Evolutionary conservation across 2,797 vertebrate species (phyloP), one percentile per base, ranked within the genome.

Genomic region (Pseudochirops cupreus): DNA sequence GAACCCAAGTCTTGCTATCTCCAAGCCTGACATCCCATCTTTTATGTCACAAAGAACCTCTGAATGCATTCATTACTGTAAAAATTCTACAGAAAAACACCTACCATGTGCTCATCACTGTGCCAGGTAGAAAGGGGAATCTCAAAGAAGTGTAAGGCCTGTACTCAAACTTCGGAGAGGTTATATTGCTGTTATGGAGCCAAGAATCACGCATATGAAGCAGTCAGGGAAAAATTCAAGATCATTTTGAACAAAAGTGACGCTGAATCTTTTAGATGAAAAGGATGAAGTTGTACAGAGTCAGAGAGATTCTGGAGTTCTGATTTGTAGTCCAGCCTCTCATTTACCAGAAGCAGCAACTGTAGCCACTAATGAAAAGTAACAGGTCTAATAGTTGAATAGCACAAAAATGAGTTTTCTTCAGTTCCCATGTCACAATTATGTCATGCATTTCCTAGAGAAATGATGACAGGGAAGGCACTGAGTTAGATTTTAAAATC

Each of bases 401-500:
- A 95, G 58, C 92, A 95, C 96, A 94, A 94, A 56, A 96, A 95
- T 31, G 24, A 53, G 11, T 90, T 94, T 91, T 92, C 90, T 95
- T 97, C 93, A 94, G 95, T 97, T 95, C 96, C 39, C 53, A 92
- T 95, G 92, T 95, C 94, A 96, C 62, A 92, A 93, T 29, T 52
- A 94, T 93, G 57, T 95, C 91, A 94, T 92, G 56, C 89, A 95
- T 24, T 93, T 91, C 56, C 7, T n/a, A 94, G 94, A 97, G 82
- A 97, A 96, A 93, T 92, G 90, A 93, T 96, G 94, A 93, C 56
- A 93, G 39, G 92, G 59, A 89, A 97, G 96, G 58, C 7, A 97
- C 39, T 93, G 92, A 96, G 93, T 97, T 96, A 96, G 95, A 87
- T 90, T 96, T 96, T 91, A 56, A 97, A 96, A 92, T n/a, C 59